Conservation (phyloP, 2,888 invertebrate species). For the Calephelis perditalis region DNA sequence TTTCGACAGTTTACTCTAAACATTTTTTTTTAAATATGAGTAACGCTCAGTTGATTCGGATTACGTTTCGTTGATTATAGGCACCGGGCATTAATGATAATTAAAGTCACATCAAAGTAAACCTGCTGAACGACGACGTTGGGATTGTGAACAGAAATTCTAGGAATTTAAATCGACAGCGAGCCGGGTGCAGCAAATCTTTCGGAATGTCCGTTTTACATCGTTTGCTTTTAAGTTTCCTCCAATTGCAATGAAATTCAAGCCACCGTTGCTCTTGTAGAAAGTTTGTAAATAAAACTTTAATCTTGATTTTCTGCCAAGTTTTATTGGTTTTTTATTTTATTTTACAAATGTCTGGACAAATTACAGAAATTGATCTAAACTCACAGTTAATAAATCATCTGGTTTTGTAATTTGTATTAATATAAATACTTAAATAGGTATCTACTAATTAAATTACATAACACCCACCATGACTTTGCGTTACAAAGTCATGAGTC, state of each 20-base stretch:
- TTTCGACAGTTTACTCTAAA: no score
- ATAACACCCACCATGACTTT: no score
- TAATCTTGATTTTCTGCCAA: not conserved
- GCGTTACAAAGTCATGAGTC: no score
- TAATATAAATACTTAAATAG: no score
- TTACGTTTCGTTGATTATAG: no score
- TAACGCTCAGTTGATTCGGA: no score
- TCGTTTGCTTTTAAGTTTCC: slow-evolving; percentile 1
- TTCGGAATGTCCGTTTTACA: slow-evolving; percentile 1
- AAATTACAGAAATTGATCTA: no score
- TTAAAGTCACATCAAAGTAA: not conserved
- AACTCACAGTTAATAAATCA: no score
- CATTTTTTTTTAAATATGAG: no score
- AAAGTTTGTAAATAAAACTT: slow-evolving; percentile 1
- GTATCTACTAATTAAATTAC: no score
- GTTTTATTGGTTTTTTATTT: not conserved
- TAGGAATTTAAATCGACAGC: not conserved
- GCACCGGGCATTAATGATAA: not conserved
- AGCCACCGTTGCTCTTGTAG: not conserved
- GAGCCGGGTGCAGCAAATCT: slow-evolving; percentile 1
- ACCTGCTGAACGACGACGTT: not conserved
- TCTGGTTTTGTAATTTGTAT: no score
- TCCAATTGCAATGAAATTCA: slow-evolving; percentile 5
- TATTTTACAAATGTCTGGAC: not conserved
- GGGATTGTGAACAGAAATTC: not conserved